Base-by-base conservation (phyloP, 2,113 vertebrate genomes). In the Rhea americana region DNA sequence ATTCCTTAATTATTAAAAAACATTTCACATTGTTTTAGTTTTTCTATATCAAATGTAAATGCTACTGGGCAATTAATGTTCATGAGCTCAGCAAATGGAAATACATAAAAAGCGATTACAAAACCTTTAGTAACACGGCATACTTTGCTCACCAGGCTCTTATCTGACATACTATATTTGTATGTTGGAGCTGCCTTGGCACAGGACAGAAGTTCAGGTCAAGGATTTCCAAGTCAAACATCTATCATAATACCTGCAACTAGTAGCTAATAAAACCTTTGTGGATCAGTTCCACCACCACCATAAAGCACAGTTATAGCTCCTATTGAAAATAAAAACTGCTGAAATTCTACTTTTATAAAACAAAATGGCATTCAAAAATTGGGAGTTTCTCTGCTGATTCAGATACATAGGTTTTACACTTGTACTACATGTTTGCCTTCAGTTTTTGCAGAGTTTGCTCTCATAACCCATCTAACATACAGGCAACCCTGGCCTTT, bases 191-290 rank as follows among this genome's bases (percentile, higher is more conserved):
- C 24, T 85, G 17, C 26, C 45, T 32, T 51, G 58, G 20, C 30
- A 82, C 62, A 80, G 67, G 80, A 80, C 50, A 80, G 58, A 87
- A 89, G 50, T 58, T 92, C 75, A 93, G 26, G n/a, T 66, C 30
- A 47, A 25, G 53, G 75, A 93, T 81, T 81, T 82, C 48, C 13
- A 10, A 86, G 35, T 85, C 47, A 78, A 48, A 80, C 80, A 30
- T 13, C 22, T 63, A n/a, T 21, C 82, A n/a, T 63, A 41, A 55
- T 51, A 67, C 35, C 67, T 72, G 70, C 25, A 87, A 89, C 22
- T 68, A 1, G 2, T 3, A 85, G 76, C 22, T 90, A 68, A 77
- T 61, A 80, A 68, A 56, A 22, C 43, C 21, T 77, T 71, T 30
- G 53, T n/a, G 63, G 22, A 82, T 13, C 55, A 75, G 58, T 75